Base-by-base conservation (phyloP, 2,888 invertebrate genomes). In the Eurytoma californica region DNA sequence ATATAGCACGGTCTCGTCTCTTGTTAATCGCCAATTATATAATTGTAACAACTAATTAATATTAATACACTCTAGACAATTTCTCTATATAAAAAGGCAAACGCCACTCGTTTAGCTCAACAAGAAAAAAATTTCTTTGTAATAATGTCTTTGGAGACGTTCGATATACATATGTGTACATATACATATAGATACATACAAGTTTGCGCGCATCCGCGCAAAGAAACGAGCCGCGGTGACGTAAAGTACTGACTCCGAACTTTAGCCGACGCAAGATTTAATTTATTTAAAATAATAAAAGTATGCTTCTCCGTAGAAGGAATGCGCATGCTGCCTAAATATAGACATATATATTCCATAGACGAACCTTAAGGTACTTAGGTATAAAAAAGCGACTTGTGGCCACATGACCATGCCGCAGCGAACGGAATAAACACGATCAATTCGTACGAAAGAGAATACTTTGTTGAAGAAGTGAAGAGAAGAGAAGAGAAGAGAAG, bases 111-210 rank as follows among this genome's bases (percentile, higher is more conserved):
- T 77, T 77, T 55, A 20, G 13, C 65, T 66, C 3, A 57, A 30
- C 20, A 39, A 65, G 12, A 47, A 51, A 77, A 60, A 16, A 72
- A 63, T 79, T 79, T 81, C 81, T 79, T 81, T 79, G 79, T 81
- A 76, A 78, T 66, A 39, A 69, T 81, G 75, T 81, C 81, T 81
- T 81, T 81, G 81, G 81, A 81, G 79, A 81, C 61, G 76, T 79
- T 77, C 53, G 24, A 78, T 81, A 66, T 69, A 73, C 39, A 65
- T 63, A 12, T n/a, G 14, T n/a, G 20, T 66, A 58, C 24, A 55
- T 49, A 30, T 61, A 65, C 24, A 51, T 58, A 68, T 39, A 68
- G 20, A 75, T 65, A 51, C n/a, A 53, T 61, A 18, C 39, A 12
- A 53, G 24, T 24, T 24, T 2, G 24, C 24, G 24, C 24, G 24